These are phyloP conservation scores for Paramormyrops kingsleyae DNA, from an alignment of 2,113 vertebrate species.

Conservation along the genomic window DNA sequence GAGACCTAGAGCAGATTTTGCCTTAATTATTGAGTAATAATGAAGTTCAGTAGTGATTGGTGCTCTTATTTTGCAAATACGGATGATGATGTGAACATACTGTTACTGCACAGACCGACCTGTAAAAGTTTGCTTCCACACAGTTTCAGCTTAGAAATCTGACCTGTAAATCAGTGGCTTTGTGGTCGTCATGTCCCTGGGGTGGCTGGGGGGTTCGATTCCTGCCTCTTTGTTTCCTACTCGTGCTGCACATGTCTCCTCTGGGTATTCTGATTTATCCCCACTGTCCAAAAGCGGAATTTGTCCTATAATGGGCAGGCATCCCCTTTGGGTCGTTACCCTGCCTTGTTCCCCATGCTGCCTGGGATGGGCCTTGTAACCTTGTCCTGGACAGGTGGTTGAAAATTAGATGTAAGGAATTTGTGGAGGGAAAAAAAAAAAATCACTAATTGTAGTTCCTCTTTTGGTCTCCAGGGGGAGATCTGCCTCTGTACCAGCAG, in stretches of 20 bases:
- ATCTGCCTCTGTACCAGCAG: conserved; percentile 95
- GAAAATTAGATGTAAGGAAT: background rate
- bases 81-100: background rate
- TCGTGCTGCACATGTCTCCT: background rate
- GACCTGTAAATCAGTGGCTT: background rate
- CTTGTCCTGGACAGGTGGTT: background rate
- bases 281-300: background rate
- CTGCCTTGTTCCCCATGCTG: background rate
- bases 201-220: background rate
- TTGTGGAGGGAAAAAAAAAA: background rate
- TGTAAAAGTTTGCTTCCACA: background rate
- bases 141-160: background rate
- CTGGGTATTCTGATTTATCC: background rate
- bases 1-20: background rate
- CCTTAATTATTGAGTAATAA: background rate
- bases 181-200: background rate
- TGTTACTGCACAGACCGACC: background rate
- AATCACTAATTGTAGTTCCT: background rate
- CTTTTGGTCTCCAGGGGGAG: conserved; percentile 70
- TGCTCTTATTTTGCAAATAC: background rate
- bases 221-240: background rate
- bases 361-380: background rate
- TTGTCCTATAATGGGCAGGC: background rate
- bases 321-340: background rate
- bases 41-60: background rate